Evolutionary conservation across 2,797 vertebrate species (phyloP), one percentile per base, ranked within the genome.

Genomic region (Oreochromis grahami): DNA sequence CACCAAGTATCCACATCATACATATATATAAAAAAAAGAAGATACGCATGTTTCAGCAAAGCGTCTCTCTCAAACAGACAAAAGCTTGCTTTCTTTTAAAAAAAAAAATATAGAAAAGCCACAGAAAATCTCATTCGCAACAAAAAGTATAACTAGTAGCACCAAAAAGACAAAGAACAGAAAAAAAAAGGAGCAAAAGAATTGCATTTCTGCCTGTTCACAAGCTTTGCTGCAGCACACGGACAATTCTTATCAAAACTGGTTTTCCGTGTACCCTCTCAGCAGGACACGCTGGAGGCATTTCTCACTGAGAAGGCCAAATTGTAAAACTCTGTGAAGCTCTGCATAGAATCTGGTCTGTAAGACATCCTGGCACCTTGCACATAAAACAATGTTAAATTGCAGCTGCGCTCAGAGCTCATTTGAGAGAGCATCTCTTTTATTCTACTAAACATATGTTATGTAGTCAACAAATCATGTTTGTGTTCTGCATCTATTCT

Each of bases 321-420:
- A 76, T 95, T 89, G 79, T 93, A 94, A 96, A 94, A 63, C 95
- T 96, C 95, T 79, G 93, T 95, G 93, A 96, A 92, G 95, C 95
- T 96, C 96, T 96, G 96, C 96, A 96, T 97, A 97, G 97, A 97
- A 96, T 96, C 96, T 92, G 83, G 89, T 80, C 48, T 5, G 79
- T 65, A 80, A 84, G 14, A 72, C 82, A 56, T 68, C 36, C 51
- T 60, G 11, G 29, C 74, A 78, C 24, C 36, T 60, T 55, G 55
- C 43, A 78, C 65, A 81, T 29, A 80, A 87, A 85, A 72, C 68
- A 80, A 84, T 12, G 51, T 26, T 53, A 48, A 74, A 55, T 48
- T 60, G 77, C 74, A 86, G 63, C 77, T 83, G 58, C 5, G 55
- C 68, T 80, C 9, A 8, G 17, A 81, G 50, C 77, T 80, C 9